Evolutionary conservation across 2,113 vertebrate species (phyloP).

Genomic region (Globicephala melas): DNA sequence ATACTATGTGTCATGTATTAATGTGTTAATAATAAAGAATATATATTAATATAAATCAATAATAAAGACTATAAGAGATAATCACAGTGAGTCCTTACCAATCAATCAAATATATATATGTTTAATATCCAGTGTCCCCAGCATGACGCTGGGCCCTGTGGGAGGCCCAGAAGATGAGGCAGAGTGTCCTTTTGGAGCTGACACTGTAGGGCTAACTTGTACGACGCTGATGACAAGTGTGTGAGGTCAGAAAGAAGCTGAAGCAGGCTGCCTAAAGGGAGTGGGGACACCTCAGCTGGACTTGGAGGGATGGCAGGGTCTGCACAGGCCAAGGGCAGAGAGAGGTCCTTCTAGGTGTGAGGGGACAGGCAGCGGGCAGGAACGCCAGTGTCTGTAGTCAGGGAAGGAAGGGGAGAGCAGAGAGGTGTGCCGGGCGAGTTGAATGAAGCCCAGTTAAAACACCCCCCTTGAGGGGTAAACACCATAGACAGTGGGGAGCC

Average conservation of each 20-base stretch:
- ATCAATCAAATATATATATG: not conserved
- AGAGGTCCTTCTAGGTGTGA: not conserved
- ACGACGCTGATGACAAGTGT: not conserved
- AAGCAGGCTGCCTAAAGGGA: not conserved
- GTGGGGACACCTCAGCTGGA: not conserved
- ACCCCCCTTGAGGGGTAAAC: not conserved
- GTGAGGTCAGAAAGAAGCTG: not conserved
- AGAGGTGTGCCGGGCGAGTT: not conserved
- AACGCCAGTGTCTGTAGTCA: not conserved
- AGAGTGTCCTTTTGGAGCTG: not conserved
- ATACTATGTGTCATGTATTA: not conserved
- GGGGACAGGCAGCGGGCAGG: not conserved
- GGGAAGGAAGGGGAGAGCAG: not conserved
- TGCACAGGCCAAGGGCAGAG: not conserved
- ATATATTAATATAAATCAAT: not conserved
- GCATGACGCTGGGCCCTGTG: not conserved
- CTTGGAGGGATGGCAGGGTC: not conserved
- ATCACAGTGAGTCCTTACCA: not conserved
- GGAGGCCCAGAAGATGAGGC: not conserved
- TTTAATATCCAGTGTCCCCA: not conserved
- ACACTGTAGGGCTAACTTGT: not conserved
- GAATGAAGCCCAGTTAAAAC: not conserved
- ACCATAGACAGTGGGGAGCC: not conserved
- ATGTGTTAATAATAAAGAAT: slow-evolving; percentile 16
- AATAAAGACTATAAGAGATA: not conserved